Percentiles rank a stretch among this genome's conserved stretches.
Evolutionary conservation across 2,797 vertebrate species (phyloP).

Genomic region (Rhinophrynus dorsalis): DNA sequence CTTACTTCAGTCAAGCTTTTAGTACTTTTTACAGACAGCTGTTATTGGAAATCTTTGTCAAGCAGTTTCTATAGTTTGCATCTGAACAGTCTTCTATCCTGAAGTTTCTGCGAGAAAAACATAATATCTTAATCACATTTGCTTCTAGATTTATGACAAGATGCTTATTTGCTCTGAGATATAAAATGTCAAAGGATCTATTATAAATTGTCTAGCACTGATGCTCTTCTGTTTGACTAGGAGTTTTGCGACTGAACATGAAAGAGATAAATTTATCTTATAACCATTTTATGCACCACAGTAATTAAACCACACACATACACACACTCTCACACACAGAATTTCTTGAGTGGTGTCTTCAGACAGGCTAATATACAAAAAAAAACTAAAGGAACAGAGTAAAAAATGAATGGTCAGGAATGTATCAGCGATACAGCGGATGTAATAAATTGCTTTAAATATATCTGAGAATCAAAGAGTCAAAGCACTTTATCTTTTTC

Average conservation of each 20-base stretch:
- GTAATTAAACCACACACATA: slow-evolving; percentile 68
- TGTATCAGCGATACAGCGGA: slow-evolving; percentile 40
- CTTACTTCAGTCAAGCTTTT: slow-evolving; percentile 53
- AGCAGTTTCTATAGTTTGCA: slow-evolving; percentile 56
- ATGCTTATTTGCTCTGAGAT: slow-evolving; percentile 67
- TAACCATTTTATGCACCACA: slow-evolving; percentile 71
- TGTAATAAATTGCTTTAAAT: slow-evolving; percentile 51
- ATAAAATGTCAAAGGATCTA: slow-evolving; percentile 71
- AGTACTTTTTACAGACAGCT: slow-evolving; percentile 56
- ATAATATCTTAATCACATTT: slow-evolving; percentile 68
- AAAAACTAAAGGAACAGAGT: slow-evolving; percentile 50
- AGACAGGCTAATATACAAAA: slow-evolving; percentile 56
- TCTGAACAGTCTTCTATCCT: slow-evolving; percentile 56
- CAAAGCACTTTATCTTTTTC: slow-evolving; percentile 26
- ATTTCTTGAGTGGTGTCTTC: slow-evolving; percentile 48
- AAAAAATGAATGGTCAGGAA: slow-evolving; percentile 52
- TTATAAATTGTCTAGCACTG: slow-evolving; percentile 74
- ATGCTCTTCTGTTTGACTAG: slow-evolving; percentile 70
- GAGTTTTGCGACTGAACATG: slow-evolving; percentile 67
- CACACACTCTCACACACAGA: slow-evolving; percentile 49
- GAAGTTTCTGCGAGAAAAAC: slow-evolving; percentile 64
- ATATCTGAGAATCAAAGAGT: slow-evolving; percentile 24
- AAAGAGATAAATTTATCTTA: slow-evolving; percentile 75
- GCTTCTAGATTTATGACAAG: slow-evolving; percentile 69
- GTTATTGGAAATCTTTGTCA: slow-evolving; percentile 57